Conservation (phyloP, 2,797 vertebrate genomes). For the Natrix natrix region DNA sequence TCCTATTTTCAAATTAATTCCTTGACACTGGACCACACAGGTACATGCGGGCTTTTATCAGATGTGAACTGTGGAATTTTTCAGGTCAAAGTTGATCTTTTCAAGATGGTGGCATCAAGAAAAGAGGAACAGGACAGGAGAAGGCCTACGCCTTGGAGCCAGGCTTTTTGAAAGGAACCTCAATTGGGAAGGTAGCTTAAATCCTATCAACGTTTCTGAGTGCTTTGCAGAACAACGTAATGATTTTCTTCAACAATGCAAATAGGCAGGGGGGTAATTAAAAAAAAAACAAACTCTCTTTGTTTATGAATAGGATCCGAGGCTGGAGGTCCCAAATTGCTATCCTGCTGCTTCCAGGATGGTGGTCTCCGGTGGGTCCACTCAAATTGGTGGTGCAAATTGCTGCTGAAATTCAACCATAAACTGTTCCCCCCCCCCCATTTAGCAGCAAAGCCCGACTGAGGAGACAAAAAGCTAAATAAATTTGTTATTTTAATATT, state of each 20-base stretch:
- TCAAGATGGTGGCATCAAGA: background rate
- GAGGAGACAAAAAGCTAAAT: background rate
- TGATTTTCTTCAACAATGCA: background rate
- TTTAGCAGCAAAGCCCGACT: background rate
- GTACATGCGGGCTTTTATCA: conserved; percentile 34
- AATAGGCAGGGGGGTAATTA: background rate
- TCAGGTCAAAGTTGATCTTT: conserved; percentile 19
- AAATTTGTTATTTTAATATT: background rate
- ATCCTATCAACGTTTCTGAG: background rate
- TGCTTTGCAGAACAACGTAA: background rate
- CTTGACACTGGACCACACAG: conserved; percentile 63
- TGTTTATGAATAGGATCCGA: background rate
- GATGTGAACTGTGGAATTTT: conserved; percentile 32
- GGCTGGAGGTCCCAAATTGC: background rate
- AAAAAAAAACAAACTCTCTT: background rate
- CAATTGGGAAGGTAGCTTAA: background rate
- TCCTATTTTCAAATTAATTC: conserved; percentile 50
- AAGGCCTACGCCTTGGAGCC: background rate
- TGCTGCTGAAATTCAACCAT: background rate
- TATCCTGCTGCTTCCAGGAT: background rate
- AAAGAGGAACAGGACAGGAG: background rate
- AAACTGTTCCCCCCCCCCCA: background rate
- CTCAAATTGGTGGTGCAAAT: background rate
- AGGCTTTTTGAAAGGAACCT: background rate
- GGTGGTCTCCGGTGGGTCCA: background rate